These are phyloP conservation scores for Apocrypta bakeri DNA, from an alignment of 1,140 invertebrate genomes.

Conservation along the genomic window DNA sequence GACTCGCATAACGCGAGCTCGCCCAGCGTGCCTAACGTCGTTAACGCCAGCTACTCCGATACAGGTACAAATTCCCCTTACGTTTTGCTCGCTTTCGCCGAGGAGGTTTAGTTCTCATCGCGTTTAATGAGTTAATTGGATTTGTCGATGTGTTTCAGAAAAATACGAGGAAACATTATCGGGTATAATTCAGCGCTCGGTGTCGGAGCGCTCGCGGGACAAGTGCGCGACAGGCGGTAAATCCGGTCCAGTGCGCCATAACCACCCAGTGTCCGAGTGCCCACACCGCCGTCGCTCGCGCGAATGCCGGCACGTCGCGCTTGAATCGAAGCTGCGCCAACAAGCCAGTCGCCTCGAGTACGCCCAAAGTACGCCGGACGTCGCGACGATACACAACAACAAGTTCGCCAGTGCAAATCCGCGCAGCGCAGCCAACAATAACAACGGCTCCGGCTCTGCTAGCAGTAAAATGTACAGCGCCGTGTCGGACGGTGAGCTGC, in stretches of 20 bases:
- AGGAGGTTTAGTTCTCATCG: no score
- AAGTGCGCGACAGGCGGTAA: conserved; percentile 54
- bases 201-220: conserved; percentile 73
- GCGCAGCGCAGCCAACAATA: conserved; percentile 51
- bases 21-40: conserved; percentile 67
- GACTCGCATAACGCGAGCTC: conserved; percentile 67
- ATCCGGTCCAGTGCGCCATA: conserved; percentile 33
- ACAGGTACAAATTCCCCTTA: conserved; percentile 64
- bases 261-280: conserved; percentile 64
- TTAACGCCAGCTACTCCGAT: conserved; percentile 68
- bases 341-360: conserved; percentile 74
- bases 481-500: conserved; percentile 87
- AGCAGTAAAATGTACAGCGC: conserved; percentile 82
- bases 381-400: conserved; percentile 72
- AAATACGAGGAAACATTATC: conserved; percentile 68
- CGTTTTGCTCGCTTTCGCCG: no score
- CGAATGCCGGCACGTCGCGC: conserved; percentile 62
- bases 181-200: conserved; percentile 74
- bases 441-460: conserved; percentile 57
- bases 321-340: conserved; percentile 70
- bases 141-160: conserved; percentile 59
- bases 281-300: conserved; percentile 66
- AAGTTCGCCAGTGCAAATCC: conserved; percentile 67
- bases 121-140: no score
- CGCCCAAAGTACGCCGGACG: conserved; percentile 79